Conservation (phyloP, 2,888 invertebrate genomes). For the Pollenia griseotomentosa region DNA sequence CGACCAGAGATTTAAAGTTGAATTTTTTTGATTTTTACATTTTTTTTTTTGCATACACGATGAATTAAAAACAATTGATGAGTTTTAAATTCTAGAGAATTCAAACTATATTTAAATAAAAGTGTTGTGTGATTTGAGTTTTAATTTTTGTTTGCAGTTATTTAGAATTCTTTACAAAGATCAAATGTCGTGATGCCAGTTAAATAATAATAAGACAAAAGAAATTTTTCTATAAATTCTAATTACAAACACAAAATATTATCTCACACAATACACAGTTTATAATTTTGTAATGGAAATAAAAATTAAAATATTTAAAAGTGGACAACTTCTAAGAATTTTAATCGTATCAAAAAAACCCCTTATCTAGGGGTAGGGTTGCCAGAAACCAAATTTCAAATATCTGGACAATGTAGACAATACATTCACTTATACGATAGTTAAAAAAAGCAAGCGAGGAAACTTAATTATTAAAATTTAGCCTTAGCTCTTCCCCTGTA, state of each 20-base stretch:
- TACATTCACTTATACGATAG: too few relatives aligned
- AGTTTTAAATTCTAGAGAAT: slow-evolving; percentile 41
- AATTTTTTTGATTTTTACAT: background rate
- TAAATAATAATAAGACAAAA: background rate
- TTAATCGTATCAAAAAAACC: too few relatives aligned
- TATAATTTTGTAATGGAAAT: background rate
- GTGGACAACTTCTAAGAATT: too few relatives aligned
- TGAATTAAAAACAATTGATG: slow-evolving; percentile 52
- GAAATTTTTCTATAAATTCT: background rate
- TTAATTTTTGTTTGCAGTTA: background rate
- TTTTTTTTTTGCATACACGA: slow-evolving; percentile 31
- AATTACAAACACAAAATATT: background rate
- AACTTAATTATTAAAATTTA: too few relatives aligned
- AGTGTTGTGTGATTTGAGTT: background rate
- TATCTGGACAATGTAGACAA: too few relatives aligned
- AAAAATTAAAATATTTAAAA: too few relatives aligned
- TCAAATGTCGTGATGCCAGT: slow-evolving; percentile 49
- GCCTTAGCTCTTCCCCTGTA: too few relatives aligned
- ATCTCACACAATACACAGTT: background rate
- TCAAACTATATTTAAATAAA: slow-evolving; percentile 28
- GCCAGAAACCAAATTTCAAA: too few relatives aligned
- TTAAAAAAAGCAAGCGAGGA: too few relatives aligned
- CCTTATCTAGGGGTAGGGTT: too few relatives aligned
- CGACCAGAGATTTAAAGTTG: background rate
- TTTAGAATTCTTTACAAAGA: slow-evolving; percentile 35